phyloP scores from a whole-genome alignment of 1,140 invertebrate genomes.

The Telenomus remus region DNA sequence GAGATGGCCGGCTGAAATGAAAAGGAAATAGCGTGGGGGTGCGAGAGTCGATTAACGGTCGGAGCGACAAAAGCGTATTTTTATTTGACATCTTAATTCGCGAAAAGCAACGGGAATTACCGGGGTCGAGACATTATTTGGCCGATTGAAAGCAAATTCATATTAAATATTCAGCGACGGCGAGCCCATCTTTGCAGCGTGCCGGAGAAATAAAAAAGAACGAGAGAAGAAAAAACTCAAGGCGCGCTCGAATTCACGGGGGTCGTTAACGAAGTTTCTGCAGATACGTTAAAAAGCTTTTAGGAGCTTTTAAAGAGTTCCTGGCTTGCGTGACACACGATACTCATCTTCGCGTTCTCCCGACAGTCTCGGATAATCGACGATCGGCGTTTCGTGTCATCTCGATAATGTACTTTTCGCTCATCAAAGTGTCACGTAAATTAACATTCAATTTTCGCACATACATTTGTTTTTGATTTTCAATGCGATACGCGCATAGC shows the following conservation, averaged over 20 bases:
- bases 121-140: conserved; percentile 48
- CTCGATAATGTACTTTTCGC: conserved; percentile 20
- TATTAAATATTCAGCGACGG: conserved; percentile 51
- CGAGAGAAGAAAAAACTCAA: conserved; percentile 29
- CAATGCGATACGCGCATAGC: too few species aligned
- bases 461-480: background rate
- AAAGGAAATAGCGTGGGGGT: conserved; percentile 47
- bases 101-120: conserved; percentile 43
- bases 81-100: conserved; percentile 55
- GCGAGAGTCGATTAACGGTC: conserved; percentile 49
- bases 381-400: conserved; percentile 53
- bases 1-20: conserved; percentile 48
- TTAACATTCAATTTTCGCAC: conserved; percentile 23
- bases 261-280: conserved; percentile 66
- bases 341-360: conserved; percentile 56
- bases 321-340: conserved; percentile 56
- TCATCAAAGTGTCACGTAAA: conserved; percentile 38
- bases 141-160: conserved; percentile 54
- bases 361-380: conserved; percentile 41
- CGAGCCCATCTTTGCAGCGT: conserved; percentile 24
- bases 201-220: conserved; percentile 18
- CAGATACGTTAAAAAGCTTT: conserved; percentile 69
- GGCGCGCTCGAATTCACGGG: conserved; percentile 46
- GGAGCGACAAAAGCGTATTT: conserved; percentile 29
- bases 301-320: conserved; percentile 67